Evolutionary conservation across 2,797 vertebrate genomes (phyloP).

Genomic region (Bucorvus abyssinicus): DNA sequence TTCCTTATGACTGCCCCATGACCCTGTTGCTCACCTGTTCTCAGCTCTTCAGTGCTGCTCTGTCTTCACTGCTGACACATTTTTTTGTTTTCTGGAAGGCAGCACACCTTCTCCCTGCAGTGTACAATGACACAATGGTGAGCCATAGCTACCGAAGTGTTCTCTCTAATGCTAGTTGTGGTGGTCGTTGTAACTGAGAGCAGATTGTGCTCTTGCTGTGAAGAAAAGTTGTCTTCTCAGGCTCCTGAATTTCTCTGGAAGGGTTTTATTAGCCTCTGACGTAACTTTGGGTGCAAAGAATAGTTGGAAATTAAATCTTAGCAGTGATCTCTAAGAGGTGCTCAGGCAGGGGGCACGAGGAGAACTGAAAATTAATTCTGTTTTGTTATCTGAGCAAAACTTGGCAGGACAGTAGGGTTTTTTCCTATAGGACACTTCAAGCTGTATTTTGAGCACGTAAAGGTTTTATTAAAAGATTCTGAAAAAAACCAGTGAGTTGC

Average conservation of each 20-base stretch:
- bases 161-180: neutral
- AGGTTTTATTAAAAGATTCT: neutral
- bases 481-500: neutral
- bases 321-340: neutral
- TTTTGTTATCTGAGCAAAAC: neutral
- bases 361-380: neutral
- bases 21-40: neutral
- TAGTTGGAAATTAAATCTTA: neutral
- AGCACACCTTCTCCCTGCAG: neutral
- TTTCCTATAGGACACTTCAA: neutral
- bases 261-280: neutral
- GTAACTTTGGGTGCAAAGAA: neutral
- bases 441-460: neutral
- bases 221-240: neutral
- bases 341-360: neutral
- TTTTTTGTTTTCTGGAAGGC: neutral
- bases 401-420: neutral
- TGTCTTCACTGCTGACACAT: neutral
- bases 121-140: rapidly evolving
- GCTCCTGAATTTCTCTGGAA: neutral
- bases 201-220: neutral
- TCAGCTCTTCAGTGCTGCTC: neutral
- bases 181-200: neutral
- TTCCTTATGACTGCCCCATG: neutral
- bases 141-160: neutral